phyloP scores from a whole-genome alignment of 2,888 invertebrate genomes.

The Eulithis prunata region DNA sequence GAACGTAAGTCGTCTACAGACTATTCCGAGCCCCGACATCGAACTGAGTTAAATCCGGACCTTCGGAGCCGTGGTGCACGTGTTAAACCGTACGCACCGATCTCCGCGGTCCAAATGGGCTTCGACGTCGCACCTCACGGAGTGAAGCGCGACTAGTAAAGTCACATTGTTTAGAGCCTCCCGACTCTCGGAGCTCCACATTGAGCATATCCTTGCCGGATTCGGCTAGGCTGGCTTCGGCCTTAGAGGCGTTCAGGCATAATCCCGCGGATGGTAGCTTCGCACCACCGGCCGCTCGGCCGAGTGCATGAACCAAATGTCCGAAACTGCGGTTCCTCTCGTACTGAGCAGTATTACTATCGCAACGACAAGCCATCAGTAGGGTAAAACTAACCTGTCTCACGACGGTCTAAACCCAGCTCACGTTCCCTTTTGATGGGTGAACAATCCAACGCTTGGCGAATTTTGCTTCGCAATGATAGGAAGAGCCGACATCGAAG shows the following conservation, averaged over 20 bases:
- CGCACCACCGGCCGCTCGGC: constrained; percentile 72
- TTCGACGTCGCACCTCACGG: too few relatives aligned
- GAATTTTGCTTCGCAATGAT: too few relatives aligned
- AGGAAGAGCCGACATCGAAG: too few relatives aligned
- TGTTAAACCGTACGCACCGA: too few relatives aligned
- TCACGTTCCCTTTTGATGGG: constrained; percentile 85
- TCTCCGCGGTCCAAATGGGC: constrained; percentile 58
- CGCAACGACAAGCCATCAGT: constrained; percentile 82
- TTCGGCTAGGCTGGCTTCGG: constrained; percentile 61
- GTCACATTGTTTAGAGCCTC: constrained; percentile 70
- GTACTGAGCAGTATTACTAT: constrained; percentile 82
- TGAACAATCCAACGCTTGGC: too few relatives aligned
- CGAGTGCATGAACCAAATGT: constrained; percentile 83
- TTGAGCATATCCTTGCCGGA: constrained; percentile 58
- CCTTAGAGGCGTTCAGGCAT: constrained; percentile 86
- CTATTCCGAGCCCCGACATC: constrained; percentile 84
- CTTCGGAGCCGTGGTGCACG: too few relatives aligned
- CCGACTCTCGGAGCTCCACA: constrained; percentile 69
- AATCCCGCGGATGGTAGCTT: constrained; percentile 78
- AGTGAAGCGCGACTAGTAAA: too few relatives aligned
- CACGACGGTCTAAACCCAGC: constrained; percentile 87
- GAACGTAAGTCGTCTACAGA: constrained; percentile 86
- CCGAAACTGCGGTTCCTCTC: constrained; percentile 34
- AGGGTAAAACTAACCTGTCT: constrained; percentile 86
- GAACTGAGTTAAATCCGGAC: constrained; percentile 55